phyloP scores from a whole-genome alignment of 2,888 invertebrate genomes.

The Papilio demoleus region DNA sequence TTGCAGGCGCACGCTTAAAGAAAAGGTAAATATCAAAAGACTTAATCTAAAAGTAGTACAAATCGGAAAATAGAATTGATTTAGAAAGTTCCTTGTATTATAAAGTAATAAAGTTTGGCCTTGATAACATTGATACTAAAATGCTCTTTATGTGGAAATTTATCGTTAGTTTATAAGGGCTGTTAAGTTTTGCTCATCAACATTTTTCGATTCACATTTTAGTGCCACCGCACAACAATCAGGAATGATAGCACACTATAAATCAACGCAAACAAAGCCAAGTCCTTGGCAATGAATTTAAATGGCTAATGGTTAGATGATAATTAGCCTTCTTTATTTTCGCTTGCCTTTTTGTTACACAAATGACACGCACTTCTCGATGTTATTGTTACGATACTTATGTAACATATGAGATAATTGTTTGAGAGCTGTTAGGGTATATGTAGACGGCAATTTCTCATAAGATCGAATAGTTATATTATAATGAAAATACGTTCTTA shows the following conservation, averaged over 20 bases:
- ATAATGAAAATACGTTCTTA: background rate
- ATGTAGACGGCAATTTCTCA: background rate
- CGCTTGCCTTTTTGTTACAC: conserved; percentile 24
- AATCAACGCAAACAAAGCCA: conserved; percentile 48
- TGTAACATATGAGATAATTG: conserved; percentile 9
- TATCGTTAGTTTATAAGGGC: conserved; percentile 3
- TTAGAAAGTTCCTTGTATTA: too few relatives aligned
- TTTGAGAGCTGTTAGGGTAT: conserved; percentile 1
- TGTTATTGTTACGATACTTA: conserved; percentile 19
- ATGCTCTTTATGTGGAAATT: background rate
- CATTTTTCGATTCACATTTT: conserved; percentile 6
- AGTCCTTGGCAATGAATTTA: conserved; percentile 60
- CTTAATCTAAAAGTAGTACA: background rate
- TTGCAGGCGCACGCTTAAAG: background rate
- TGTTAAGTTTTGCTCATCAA: conserved; percentile 6
- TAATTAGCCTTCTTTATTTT: conserved; percentile 39
- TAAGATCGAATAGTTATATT: background rate
- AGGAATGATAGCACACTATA: conserved; percentile 46
- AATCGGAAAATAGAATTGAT: background rate
- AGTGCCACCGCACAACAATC: conserved; percentile 46
- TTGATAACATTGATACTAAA: background rate
- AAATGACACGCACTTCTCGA: conserved; percentile 33
- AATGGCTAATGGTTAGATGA: conserved; percentile 20
- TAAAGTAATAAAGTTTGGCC: background rate
- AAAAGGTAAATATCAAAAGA: background rate